Percentiles rank a stretch among this genome's conserved stretches.
phyloP scores from a whole-genome alignment of 2,797 vertebrate genomes.

The Meda fulgida region DNA sequence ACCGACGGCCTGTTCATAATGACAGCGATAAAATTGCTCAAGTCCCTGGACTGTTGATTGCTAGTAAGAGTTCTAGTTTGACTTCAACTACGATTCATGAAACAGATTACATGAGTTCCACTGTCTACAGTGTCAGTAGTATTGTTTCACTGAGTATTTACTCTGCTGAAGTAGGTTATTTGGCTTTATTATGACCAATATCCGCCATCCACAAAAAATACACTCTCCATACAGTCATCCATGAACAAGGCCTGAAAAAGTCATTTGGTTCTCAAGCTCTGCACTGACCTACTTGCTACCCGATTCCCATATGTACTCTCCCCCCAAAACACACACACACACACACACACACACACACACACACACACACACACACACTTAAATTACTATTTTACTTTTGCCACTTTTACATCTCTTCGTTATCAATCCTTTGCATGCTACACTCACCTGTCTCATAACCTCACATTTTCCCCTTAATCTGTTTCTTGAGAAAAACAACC shows the following conservation, averaged over 20 bases:
- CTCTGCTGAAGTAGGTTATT: background rate
- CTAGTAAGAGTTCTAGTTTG: background rate
- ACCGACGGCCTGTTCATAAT: background rate
- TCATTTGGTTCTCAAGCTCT: slow-evolving; percentile 4
- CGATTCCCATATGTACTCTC: slow-evolving; percentile 44
- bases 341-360: too few species aligned
- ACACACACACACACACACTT: background rate
- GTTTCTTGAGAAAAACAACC: slow-evolving; percentile 20
- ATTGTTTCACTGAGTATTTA: background rate
- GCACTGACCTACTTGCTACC: slow-evolving; percentile 24
- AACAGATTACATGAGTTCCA: background rate
- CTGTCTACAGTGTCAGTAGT: background rate
- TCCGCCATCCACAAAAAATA: background rate
- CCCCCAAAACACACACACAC: slow-evolving; percentile 57
- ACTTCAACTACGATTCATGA: background rate
- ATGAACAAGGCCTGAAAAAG: background rate
- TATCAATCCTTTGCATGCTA: background rate
- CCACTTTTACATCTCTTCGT: background rate
- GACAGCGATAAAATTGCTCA: background rate
- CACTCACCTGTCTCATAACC: background rate
- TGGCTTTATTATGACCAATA: background rate
- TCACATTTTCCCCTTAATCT: background rate
- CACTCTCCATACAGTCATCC: background rate
- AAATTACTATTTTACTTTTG: background rate
- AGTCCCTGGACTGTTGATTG: background rate